Evolutionary conservation across 2,888 invertebrate genomes (phyloP).

Genomic region (Melanophora roralis): DNA sequence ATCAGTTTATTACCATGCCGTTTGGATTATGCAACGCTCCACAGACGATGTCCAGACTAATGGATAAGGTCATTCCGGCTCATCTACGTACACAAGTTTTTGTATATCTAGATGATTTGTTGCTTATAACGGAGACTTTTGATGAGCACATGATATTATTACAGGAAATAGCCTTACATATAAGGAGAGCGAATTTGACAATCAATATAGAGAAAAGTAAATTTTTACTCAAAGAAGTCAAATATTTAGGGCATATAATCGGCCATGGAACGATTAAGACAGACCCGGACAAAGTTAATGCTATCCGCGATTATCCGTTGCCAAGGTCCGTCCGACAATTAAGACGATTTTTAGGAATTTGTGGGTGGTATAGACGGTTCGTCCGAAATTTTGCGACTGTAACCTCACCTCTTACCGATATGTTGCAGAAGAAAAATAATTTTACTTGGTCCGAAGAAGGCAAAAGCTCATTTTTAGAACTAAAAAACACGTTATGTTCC

Average conservation of each 20-base stretch:
- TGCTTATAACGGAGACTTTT: constrained; percentile 23
- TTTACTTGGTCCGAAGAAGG: constrained; percentile 3
- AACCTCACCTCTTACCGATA: background rate
- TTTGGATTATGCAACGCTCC: constrained; percentile 10
- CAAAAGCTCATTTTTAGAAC: background rate
- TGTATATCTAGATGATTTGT: constrained; percentile 19
- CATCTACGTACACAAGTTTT: background rate
- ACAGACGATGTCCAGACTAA: constrained; percentile 18
- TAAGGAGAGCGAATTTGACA: background rate
- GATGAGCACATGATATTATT: constrained; percentile 22
- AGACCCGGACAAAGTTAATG: constrained; percentile 36
- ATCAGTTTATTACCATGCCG: background rate
- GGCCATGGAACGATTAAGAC: constrained; percentile 3
- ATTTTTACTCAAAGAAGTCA: background rate
- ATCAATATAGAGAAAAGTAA: background rate
- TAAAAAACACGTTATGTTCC: background rate
- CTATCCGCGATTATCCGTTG: constrained; percentile 31
- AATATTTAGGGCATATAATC: constrained; percentile 6
- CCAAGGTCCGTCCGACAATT: constrained; percentile 26
- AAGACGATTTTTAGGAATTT: constrained; percentile 25
- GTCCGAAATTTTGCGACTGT: background rate
- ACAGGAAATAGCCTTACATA: background rate
- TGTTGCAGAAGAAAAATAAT: background rate
- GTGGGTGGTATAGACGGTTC: constrained; percentile 16
- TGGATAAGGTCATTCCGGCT: constrained; percentile 7